Evolutionary conservation across 30 jellyfish, hydroid and myxozoan genomes (phyloP).

Genomic region (Pseudorhiza aurosa): DNA sequence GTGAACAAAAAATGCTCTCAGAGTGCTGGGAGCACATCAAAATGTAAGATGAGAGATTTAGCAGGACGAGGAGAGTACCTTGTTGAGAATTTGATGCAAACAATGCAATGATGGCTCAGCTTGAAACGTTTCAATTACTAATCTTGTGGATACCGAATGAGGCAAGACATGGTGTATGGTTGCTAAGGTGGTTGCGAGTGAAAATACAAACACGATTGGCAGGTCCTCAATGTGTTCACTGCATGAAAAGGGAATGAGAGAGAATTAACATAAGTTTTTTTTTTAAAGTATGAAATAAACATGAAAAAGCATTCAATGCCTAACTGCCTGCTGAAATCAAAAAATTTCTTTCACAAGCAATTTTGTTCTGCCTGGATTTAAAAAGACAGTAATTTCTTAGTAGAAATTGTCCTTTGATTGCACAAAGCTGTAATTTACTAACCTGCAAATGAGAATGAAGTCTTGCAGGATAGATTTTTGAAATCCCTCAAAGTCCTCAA

Average conservation of each 20-base stretch:
- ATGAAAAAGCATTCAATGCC: background rate
- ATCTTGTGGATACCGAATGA: slow-evolving; percentile 77
- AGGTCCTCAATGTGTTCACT: slow-evolving; percentile 73
- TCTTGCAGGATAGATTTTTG: slow-evolving; percentile 72
- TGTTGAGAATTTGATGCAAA: slow-evolving; percentile 76
- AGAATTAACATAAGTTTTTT: background rate
- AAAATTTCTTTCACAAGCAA: too few species aligned
- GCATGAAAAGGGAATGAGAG: background rate
- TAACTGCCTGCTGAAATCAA: too few species aligned
- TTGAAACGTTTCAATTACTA: slow-evolving; percentile 82
- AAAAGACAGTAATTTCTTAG: too few species aligned
- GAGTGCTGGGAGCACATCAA: too few species aligned
- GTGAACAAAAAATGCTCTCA: too few species aligned
- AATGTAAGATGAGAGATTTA: too few species aligned
- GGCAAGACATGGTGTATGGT: slow-evolving; percentile 84
- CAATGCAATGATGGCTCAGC: slow-evolving; percentile 86
- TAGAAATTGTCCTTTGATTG: too few species aligned
- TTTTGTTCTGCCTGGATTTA: too few species aligned
- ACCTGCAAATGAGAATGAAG: slow-evolving; percentile 82
- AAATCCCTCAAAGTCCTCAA: slow-evolving; percentile 89
- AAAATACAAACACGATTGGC: slow-evolving; percentile 78
- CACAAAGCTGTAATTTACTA: background rate
- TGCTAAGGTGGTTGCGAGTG: slow-evolving; percentile 85
- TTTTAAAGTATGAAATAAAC: background rate
- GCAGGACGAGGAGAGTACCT: too few species aligned